A percentile compares a stretch with the other conserved stretches of the same genome.
Evolutionary conservation across 2,888 invertebrate genomes (phyloP).

Genomic region (Andrena haemorrhoa): DNA sequence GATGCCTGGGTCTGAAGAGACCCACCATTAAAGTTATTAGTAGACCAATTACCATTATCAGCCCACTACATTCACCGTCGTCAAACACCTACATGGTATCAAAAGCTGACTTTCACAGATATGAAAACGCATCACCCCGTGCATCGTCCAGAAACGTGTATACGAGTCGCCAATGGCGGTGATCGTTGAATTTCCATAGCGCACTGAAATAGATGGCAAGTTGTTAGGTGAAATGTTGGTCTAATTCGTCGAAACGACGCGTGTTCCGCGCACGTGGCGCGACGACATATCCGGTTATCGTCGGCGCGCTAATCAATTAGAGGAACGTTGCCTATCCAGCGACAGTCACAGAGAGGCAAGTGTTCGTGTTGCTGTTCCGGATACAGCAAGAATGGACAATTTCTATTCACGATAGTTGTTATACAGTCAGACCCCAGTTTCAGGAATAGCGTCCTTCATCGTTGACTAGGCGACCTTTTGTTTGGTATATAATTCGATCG

Average conservation of each 20-base stretch:
- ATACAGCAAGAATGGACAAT: slow-evolving; percentile 15
- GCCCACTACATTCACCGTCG: too few species aligned
- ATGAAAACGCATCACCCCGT: too few species aligned
- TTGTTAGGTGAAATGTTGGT: slow-evolving; percentile 43
- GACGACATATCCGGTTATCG: slow-evolving; percentile 65
- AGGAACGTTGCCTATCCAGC: slow-evolving; percentile 59
- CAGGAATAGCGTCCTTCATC: slow-evolving; percentile 3
- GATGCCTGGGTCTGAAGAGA: too few species aligned
- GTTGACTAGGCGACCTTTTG: not conserved
- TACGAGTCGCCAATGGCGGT: too few species aligned
- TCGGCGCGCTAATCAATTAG: slow-evolving; percentile 64
- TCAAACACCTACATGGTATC: too few species aligned
- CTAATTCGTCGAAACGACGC: slow-evolving; percentile 52
- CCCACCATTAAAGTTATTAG: too few species aligned
- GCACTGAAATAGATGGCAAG: not conserved
- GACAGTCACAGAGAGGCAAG: slow-evolving; percentile 48
- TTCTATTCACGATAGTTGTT: slow-evolving; percentile 37
- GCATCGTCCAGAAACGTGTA: too few species aligned
- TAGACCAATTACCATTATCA: too few species aligned
- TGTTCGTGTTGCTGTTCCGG: slow-evolving; percentile 41
- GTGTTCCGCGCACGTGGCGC: slow-evolving; percentile 54
- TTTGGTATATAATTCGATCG: not conserved
- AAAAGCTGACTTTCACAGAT: too few species aligned
- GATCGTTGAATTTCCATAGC: too few species aligned
- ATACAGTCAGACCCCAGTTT: slow-evolving; percentile 27